Conservation (phyloP, 2,888 invertebrate genomes). For the Parnassius orleans region DNA sequence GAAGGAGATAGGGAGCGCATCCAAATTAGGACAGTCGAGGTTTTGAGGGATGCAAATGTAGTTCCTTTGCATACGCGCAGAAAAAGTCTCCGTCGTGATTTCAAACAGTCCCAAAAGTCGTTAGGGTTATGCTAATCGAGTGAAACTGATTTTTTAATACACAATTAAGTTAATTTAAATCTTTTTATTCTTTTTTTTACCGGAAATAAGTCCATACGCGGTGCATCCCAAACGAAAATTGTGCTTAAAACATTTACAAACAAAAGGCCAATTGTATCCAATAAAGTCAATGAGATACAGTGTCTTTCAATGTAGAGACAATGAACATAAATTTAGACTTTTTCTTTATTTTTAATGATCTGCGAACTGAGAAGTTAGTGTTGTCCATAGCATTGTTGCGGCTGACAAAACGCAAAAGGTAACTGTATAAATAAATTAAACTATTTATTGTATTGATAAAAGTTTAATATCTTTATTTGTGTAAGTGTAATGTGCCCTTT, state of each 20-base stretch:
- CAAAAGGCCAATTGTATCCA: slow-evolving; percentile 65
- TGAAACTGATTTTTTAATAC: not conserved
- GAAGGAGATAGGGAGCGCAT: slow-evolving; percentile 63
- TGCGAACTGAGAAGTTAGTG: slow-evolving; percentile 37
- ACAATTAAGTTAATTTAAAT: slow-evolving; percentile 11
- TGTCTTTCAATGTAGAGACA: slow-evolving; percentile 54
- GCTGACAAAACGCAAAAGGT: slow-evolving; percentile 26
- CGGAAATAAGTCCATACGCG: slow-evolving; percentile 10
- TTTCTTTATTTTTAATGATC: slow-evolving; percentile 41
- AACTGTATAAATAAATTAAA: slow-evolving; percentile 11
- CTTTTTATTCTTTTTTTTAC: not conserved
- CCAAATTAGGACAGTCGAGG: slow-evolving; percentile 70
- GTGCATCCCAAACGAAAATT: slow-evolving; percentile 20
- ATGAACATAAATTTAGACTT: slow-evolving; percentile 58
- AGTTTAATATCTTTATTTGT: slow-evolving; percentile 12
- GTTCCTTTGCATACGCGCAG: slow-evolving; percentile 61
- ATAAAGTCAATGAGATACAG: slow-evolving; percentile 63
- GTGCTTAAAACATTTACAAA: slow-evolving; percentile 59
- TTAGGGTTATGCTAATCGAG: slow-evolving; percentile 41
- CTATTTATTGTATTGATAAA: not conserved
- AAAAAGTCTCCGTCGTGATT: slow-evolving; percentile 54
- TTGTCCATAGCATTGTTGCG: slow-evolving; percentile 33
- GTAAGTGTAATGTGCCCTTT: not conserved
- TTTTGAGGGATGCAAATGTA: slow-evolving; percentile 64
- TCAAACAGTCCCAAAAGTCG: slow-evolving; percentile 59